Conservation (phyloP, 2,113 vertebrate genomes). For the Hippolais icterina region DNA sequence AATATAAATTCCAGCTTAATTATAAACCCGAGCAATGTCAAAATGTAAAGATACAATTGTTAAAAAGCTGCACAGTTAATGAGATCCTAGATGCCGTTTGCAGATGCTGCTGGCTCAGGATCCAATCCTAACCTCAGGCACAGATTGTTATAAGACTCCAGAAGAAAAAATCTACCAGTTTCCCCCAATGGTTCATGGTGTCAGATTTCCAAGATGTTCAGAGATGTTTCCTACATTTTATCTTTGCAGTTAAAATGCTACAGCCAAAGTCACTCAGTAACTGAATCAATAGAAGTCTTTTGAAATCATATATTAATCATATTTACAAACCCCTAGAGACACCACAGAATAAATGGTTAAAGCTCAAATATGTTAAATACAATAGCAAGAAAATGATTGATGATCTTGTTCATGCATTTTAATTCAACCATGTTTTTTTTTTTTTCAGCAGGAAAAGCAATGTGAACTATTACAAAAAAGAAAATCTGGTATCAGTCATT, state of each 20-base stretch:
- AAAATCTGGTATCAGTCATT: neutral
- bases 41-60: neutral
- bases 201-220: neutral
- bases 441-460: neutral
- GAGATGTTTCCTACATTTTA: neutral
- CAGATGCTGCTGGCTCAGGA: neutral
- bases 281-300: neutral
- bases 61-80: neutral
- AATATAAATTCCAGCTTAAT: neutral
- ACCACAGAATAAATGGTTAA: neutral
- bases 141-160: neutral
- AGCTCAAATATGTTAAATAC: neutral
- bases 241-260: neutral
- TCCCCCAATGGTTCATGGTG: neutral
- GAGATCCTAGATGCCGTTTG: neutral
- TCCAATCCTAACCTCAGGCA: neutral
- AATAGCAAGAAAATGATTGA: neutral
- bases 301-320: neutral
- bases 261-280: neutral
- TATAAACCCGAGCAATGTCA: neutral
- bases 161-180: neutral
- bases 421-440: neutral
- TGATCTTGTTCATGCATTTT: neutral
- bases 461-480: neutral
- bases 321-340: neutral